Percentiles rank a stretch among this genome's conserved stretches.
phyloP scores from a whole-genome alignment of 2,888 invertebrate species.

The Rutpela maculata region DNA sequence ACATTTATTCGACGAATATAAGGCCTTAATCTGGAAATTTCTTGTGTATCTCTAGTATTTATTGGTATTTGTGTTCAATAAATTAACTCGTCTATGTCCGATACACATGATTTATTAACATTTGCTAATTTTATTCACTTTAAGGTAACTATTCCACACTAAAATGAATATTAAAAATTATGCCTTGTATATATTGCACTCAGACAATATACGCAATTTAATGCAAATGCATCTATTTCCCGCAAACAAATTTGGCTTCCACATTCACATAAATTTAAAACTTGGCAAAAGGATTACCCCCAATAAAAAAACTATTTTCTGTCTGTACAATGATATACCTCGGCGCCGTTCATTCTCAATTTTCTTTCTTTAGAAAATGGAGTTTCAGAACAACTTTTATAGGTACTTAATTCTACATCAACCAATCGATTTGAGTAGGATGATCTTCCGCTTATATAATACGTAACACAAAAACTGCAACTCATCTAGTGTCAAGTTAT shows the following conservation, averaged over 20 bases:
- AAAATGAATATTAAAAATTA: too few species aligned
- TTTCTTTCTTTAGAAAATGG: conserved; percentile 14
- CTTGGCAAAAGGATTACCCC: conserved; percentile 10
- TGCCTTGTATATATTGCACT: too few species aligned
- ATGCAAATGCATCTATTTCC: not conserved
- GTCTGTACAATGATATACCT: not conserved
- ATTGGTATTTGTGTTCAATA: too few species aligned
- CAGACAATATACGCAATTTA: too few species aligned
- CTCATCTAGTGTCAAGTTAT: not conserved
- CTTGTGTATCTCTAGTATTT: too few species aligned
- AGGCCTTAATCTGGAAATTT: too few species aligned
- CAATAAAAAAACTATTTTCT: conserved; percentile 13
- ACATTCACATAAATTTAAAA: conserved; percentile 3
- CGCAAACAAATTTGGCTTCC: not conserved
- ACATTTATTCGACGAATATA: too few species aligned
- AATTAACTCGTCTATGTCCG: too few species aligned
- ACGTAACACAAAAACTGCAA: not conserved
- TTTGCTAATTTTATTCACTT: too few species aligned
- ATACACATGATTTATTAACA: too few species aligned
- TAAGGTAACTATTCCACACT: too few species aligned
- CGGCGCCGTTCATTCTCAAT: conserved; percentile 14
- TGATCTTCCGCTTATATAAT: conserved; percentile 1
- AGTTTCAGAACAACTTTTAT: not conserved
- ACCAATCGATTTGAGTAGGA: conserved; percentile 19
- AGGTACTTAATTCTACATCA: not conserved